Evolutionary conservation across 2,888 invertebrate genomes (phyloP).

Genomic region (Rotaria macrura): DNA sequence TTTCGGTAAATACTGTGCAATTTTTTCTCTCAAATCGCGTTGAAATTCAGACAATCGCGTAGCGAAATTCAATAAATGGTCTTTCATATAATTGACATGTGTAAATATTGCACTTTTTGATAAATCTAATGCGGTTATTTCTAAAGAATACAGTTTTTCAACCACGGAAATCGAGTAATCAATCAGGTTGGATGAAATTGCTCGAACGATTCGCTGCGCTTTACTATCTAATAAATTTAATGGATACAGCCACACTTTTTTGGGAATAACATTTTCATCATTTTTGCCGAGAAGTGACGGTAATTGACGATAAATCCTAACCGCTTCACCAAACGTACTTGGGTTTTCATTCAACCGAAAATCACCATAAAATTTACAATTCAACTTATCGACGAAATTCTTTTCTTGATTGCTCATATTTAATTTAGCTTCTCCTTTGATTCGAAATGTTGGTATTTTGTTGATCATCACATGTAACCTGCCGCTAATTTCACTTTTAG

Average conservation of each 20-base stretch:
- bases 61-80: not conserved
- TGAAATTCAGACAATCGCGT: not conserved
- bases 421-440: not conserved
- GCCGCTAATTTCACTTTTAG: not conserved
- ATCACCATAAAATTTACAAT: slow-evolving; percentile 13
- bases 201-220: not conserved
- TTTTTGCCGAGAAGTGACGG: not conserved
- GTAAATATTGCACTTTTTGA: not conserved
- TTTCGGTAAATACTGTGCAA: not conserved
- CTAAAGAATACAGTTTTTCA: not conserved
- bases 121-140: not conserved
- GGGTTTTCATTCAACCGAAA: not conserved
- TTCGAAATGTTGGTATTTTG: not conserved
- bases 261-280: not conserved
- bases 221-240: not conserved
- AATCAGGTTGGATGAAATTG: not conserved
- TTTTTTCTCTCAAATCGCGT: not conserved
- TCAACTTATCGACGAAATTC: not conserved
- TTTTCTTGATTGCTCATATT: not conserved
- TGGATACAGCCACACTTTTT: not conserved
- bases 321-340: not conserved
- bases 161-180: not conserved
- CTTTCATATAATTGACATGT: not conserved
- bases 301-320: not conserved
- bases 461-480: not conserved